Conservation (phyloP, 1,140 invertebrate species). For the Diorhabda sublineata region DNA sequence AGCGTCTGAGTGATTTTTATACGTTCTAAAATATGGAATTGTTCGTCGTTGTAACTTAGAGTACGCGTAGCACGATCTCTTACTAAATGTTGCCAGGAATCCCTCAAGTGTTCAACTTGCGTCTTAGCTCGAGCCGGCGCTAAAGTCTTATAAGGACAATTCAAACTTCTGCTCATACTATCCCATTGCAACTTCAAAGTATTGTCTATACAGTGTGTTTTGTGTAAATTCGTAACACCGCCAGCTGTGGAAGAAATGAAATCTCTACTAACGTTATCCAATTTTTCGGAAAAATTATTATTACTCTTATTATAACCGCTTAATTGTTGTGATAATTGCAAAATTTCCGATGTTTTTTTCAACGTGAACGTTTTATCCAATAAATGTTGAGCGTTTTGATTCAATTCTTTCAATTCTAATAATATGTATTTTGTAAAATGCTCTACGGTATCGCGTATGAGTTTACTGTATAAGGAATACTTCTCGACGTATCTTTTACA, state of each 20-base stretch:
- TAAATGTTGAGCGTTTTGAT: constrained; percentile 50
- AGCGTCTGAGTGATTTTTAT: constrained; percentile 69
- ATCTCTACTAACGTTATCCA: constrained; percentile 28
- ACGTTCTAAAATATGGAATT: constrained; percentile 87
- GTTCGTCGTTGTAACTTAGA: constrained; percentile 88
- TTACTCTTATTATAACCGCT: constrained; percentile 24
- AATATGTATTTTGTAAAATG: constrained; percentile 60
- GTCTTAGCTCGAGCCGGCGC: constrained; percentile 69
- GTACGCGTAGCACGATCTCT: constrained; percentile 78
- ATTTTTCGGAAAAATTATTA: constrained; percentile 20
- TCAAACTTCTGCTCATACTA: constrained; percentile 60
- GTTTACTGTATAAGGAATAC: constrained; percentile 57
- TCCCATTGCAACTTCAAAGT: constrained; percentile 69
- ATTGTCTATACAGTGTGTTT: constrained; percentile 54
- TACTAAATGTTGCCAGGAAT: constrained; percentile 88
- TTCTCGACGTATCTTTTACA: constrained; percentile 76
- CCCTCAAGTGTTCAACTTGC: constrained; percentile 72
- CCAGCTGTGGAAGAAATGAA: constrained; percentile 15
- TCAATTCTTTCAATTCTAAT: constrained; percentile 51
- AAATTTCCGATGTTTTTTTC: constrained; percentile 46
- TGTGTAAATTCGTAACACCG: constrained; percentile 47
- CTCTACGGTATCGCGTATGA: constrained; percentile 63
- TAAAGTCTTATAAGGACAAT: constrained; percentile 61
- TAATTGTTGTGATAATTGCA: constrained; percentile 32
- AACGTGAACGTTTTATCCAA: constrained; percentile 34